Evolutionary conservation across 2,113 vertebrate genomes (phyloP).

Genomic region (Pachyramphus minor): DNA sequence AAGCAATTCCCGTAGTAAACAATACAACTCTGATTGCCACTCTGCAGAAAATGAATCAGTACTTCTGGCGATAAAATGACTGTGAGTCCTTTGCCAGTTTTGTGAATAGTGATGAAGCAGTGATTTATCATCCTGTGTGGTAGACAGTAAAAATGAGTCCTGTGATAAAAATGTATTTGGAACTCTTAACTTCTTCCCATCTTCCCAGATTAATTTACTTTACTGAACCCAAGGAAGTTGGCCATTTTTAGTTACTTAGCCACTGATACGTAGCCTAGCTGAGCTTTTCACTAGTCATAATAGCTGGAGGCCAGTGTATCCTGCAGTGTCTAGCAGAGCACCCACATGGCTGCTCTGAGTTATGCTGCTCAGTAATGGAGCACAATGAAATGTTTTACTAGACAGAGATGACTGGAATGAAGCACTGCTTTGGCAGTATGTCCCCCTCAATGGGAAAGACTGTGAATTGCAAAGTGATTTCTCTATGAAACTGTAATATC

Average conservation of each 20-base stretch:
- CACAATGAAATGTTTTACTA: not conserved
- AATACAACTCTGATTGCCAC: not conserved
- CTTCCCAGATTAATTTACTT: not conserved
- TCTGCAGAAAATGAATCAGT: not conserved
- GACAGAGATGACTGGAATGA: not conserved
- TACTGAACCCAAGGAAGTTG: not conserved
- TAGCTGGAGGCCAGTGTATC: not conserved
- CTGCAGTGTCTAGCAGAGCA: not conserved
- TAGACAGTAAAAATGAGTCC: not conserved
- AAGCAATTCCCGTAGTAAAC: not conserved
- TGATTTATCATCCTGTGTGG: not conserved
- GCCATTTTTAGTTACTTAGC: not conserved
- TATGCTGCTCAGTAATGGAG: not conserved
- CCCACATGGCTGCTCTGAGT: not conserved
- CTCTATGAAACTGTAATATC: not conserved
- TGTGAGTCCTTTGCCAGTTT: not conserved
- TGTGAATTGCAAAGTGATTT: not conserved
- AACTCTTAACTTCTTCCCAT: not conserved
- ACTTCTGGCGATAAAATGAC: not conserved
- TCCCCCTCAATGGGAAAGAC: not conserved
- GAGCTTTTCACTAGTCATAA: not conserved
- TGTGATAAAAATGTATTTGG: not conserved
- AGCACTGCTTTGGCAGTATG: not conserved
- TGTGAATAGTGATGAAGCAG: not conserved
- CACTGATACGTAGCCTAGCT: not conserved